Conservation (phyloP, 2,113 vertebrate genomes). For the Carettochelys insculpta region DNA sequence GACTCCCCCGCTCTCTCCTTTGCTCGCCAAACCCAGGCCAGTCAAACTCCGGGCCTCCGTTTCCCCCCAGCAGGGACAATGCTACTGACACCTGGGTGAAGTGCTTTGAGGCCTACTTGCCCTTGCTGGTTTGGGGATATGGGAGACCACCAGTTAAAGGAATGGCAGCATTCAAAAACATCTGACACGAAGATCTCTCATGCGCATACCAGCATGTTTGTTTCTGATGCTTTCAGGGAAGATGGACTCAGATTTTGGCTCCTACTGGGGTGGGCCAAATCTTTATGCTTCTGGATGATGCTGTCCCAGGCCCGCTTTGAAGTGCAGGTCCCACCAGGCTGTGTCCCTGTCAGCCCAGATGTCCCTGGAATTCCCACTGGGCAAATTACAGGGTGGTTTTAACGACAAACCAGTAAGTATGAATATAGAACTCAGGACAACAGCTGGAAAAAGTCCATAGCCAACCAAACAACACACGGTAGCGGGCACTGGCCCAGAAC, state of each 20-base stretch:
- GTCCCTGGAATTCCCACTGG: not conserved
- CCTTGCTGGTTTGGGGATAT: not conserved
- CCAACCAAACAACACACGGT: not conserved
- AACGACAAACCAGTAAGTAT: not conserved
- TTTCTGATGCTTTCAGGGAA: not conserved
- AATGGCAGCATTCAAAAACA: not conserved
- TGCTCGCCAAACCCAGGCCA: not conserved
- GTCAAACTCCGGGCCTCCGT: not conserved
- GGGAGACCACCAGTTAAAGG: not conserved
- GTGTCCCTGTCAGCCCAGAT: not conserved
- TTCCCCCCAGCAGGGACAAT: not conserved
- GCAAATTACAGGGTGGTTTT: slow-evolving; percentile 16
- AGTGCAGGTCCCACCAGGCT: not conserved
- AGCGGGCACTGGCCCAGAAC: not conserved
- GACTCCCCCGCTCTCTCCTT: not conserved
- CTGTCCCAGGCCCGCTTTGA: not conserved
- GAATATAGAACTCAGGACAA: not conserved
- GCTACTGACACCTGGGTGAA: not conserved
- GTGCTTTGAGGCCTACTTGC: not conserved
- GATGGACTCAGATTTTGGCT: not conserved
- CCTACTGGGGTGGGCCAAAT: not conserved
- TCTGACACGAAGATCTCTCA: not conserved
- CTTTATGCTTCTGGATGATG: no score
- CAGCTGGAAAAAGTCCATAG: not conserved
- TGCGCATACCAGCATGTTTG: not conserved